Conservation (phyloP, 2,888 invertebrate genomes). For the Leucophenga montana region DNA sequence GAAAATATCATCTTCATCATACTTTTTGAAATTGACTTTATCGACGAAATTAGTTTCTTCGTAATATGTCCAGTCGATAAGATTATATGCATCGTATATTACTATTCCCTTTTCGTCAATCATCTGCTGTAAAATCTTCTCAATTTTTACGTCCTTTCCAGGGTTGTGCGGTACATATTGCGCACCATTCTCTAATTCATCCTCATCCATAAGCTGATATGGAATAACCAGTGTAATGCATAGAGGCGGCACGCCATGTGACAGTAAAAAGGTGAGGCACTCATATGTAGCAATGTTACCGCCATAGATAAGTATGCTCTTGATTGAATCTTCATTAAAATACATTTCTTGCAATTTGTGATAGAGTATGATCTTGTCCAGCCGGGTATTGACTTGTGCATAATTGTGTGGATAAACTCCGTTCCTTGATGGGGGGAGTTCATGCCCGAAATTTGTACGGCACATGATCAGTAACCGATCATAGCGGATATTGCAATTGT, state of each 20-base stretch:
- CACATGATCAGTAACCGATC: constrained; percentile 56
- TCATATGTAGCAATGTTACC: constrained; percentile 52
- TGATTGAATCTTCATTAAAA: background rate
- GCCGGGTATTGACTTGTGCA: constrained; percentile 55
- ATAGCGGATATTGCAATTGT: constrained; percentile 56
- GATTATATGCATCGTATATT: constrained; percentile 41
- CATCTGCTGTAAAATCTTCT: constrained; percentile 51
- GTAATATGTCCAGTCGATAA: constrained; percentile 34
- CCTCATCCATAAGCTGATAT: constrained; percentile 12
- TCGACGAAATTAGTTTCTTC: constrained; percentile 39
- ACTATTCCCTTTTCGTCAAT: constrained; percentile 53
- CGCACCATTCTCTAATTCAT: too few species aligned
- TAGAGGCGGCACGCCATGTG: constrained; percentile 44
- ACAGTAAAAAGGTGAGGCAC: constrained; percentile 59
- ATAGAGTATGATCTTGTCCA: constrained; percentile 64
- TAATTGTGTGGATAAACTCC: constrained; percentile 54
- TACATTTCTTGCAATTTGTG: constrained; percentile 53
- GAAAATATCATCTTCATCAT: constrained; percentile 21
- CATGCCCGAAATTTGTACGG: constrained; percentile 46
- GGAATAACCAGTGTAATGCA: constrained; percentile 55
- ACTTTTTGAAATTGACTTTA: constrained; percentile 45
- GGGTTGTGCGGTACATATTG: constrained; percentile 43
- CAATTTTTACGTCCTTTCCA: constrained; percentile 49
- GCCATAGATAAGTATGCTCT: constrained; percentile 59
- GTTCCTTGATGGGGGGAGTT: constrained; percentile 1